Evolutionary conservation across 2,113 vertebrate genomes (phyloP), one percentile per base, ranked within the genome.

Genomic region (Cathartes aura): DNA sequence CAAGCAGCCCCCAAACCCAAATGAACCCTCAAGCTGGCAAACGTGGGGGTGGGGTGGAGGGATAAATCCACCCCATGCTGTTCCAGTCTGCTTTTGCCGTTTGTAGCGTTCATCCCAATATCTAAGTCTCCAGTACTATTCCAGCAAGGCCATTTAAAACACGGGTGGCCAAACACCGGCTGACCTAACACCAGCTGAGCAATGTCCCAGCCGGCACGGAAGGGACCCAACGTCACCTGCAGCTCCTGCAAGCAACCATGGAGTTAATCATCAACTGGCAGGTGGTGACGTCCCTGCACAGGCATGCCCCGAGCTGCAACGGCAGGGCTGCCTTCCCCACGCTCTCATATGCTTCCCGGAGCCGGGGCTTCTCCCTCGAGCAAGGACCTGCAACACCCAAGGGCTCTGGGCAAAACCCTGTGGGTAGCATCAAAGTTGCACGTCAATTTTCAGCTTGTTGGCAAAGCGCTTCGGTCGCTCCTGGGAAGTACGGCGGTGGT

Each of bases 141-240:
- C 83, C 91, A 80, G 75, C 48, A 22, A 74, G 50, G 50, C 17
- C 67, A 40, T 42, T 30, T 20, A 3, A 68, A 76, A 59, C 43
- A 18, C 2, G 0, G 13, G 18, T 27, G 36, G 24, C 18, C 70
- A 24, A 92, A 63, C 16, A 2, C 7, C 3, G 0, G 2, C 15
- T 26, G 64, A 32, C 8, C 18, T 8, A 6, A 48, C 3, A 2
- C 24, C 58, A 40, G 56, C n/a, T 40, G 40, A 36, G 59, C 52
- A 32, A 12, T 2, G 3, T 2, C 2, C 9, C 67, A 50, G 26
- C 56, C 50, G 56, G 64, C 60, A 50, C 1, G 0, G 62, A 34
- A 29, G 30, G 24, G 47, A 81, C 14, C 29, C 9, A 74, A 53
- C 36, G 2, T 27, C 56, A 16, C 55, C 38, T 18, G 0, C 24